A percentile compares a stretch with the other conserved stretches of the same genome.
Conservation (phyloP, 2,797 vertebrate species). For the Lepus townsendii region DNA sequence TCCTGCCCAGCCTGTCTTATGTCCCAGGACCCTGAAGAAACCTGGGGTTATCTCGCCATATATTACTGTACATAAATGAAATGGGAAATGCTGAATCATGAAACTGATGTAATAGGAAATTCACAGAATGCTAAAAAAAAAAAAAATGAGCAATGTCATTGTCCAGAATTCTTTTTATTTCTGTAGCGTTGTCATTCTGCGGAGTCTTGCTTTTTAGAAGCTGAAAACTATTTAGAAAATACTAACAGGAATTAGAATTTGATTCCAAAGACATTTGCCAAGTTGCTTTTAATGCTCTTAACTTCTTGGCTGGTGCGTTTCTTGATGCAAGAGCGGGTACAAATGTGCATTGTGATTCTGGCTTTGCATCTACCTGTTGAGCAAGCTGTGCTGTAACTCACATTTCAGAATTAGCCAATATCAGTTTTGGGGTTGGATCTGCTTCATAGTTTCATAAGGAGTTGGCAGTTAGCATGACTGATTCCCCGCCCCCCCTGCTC, state of each 20-base stretch:
- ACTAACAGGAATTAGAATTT: constrained; percentile 38
- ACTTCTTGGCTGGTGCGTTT: constrained; percentile 34
- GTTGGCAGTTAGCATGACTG: constrained; percentile 62
- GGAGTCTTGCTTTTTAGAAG: background rate
- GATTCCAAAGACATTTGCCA: constrained; percentile 46
- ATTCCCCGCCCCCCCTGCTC: constrained; percentile 44
- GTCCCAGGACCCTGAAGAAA: constrained; percentile 66
- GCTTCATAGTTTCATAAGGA: constrained; percentile 58
- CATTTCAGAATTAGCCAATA: constrained; percentile 52
- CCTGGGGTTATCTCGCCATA: constrained; percentile 62
- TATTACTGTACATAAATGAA: constrained; percentile 82
- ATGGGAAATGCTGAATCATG: constrained; percentile 84
- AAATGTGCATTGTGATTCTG: constrained; percentile 57
- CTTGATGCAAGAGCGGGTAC: constrained; percentile 50
- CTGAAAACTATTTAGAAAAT: constrained; percentile 41
- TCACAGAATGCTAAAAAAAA: constrained; percentile 69
- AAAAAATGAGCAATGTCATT: constrained; percentile 70
- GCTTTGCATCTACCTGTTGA: constrained; percentile 81
- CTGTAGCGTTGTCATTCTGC: constrained; percentile 4
- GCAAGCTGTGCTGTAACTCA: background rate
- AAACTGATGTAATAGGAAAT: constrained; percentile 67
- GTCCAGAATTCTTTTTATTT: constrained; percentile 69
- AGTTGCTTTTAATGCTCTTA: constrained; percentile 54
- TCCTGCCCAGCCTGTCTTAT: constrained; percentile 41
- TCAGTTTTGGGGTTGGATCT: constrained; percentile 31